Evolutionary conservation across 92 coral and sea anemone species (phyloP), one percentile per base, ranked within the genome.

Genomic region (Bergia sp.): DNA sequence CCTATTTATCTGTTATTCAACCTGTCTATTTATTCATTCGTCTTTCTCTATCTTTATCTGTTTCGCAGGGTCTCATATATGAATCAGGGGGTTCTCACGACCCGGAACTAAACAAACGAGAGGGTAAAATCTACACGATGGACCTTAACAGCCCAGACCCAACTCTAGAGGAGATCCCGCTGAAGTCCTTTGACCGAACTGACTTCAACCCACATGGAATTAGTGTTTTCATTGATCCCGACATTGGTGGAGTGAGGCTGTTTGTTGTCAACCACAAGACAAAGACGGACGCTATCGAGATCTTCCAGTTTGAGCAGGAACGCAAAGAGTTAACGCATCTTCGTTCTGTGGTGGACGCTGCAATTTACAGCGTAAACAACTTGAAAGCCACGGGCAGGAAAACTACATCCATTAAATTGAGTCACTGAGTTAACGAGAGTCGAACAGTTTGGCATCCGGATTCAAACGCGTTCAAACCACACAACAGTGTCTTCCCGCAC

Each of bases 151-250:
- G 47, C 20, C 75, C 93, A 61, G 84, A 87, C 2, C 83, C 71
- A 36, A 64, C 64, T n/a, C 88, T 65, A 6, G 76, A 82, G 75
- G 90, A 88, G 76, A 40, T 87, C 42, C n/a, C 65, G 0, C 44
- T 79, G 15, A 81, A 75, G n/a, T 75, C 79, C 41, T 90, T 90
- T 90, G 88, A 90, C 42, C 86, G 55, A 65, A 80, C 88, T 21
- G 90, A 45, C 82, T 87, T 90, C 74, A 58, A 81, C 40, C 93
- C 93, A 0, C 93, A 90, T 80, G 93, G 93, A 29, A 87, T 90
- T 75, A 89, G 86, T 75, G 57, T 87, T 4, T 86, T 80, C 49
- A 75, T 83, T 55, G 93, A 90, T 43, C 93, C 93, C 45, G 42
- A 58, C 73, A 81, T 90, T 37, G 64, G 82, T 81, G 86, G 81